A percentile compares a stretch with the other conserved stretches of the same genome.
Evolutionary conservation across 2,113 vertebrate species (phyloP).

Genomic region (Cebidichthys violaceus): DNA sequence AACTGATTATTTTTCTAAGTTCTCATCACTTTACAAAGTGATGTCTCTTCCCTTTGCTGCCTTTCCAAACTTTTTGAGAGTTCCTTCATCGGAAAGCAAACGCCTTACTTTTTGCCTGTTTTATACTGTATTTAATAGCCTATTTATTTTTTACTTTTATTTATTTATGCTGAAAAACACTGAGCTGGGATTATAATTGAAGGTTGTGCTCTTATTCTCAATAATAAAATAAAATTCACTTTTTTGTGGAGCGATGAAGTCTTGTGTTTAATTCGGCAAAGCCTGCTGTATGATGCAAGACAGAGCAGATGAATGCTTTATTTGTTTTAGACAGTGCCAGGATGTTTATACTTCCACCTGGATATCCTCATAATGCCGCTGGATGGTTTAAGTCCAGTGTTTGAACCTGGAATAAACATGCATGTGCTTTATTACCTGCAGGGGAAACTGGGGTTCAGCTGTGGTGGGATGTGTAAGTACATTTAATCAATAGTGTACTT

Average conservation of each 20-base stretch:
- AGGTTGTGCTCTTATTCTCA: slow-evolving; percentile 75
- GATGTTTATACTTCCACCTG: slow-evolving; percentile 65
- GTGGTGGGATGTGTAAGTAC: not conserved
- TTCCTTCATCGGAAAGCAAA: slow-evolving; percentile 55
- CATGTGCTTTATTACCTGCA: slow-evolving; percentile 22
- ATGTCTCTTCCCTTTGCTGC: slow-evolving; percentile 43
- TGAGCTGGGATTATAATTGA: slow-evolving; percentile 83
- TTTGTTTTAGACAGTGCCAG: slow-evolving; percentile 35
- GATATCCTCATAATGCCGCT: slow-evolving; percentile 37
- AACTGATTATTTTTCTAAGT: slow-evolving; percentile 52
- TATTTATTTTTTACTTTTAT: slow-evolving; percentile 88
- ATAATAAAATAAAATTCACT: slow-evolving; percentile 53
- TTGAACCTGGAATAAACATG: slow-evolving; percentile 40
- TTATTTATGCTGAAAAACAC: slow-evolving; percentile 83
- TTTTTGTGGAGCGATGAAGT: slow-evolving; percentile 58
- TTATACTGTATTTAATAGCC: slow-evolving; percentile 86
- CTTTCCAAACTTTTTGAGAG: slow-evolving; percentile 53
- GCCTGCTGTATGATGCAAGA: slow-evolving; percentile 26
- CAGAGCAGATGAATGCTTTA: slow-evolving; percentile 19
- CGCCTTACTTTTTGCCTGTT: slow-evolving; percentile 67
- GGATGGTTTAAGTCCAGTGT: slow-evolving; percentile 24
- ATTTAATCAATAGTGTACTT: not conserved
- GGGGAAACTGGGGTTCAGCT: not conserved
- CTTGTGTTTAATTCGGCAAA: slow-evolving; percentile 17
- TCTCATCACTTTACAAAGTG: slow-evolving; percentile 50